Evolutionary conservation across 2,113 vertebrate species (phyloP).

Genomic region (Phainopepla nitens): DNA sequence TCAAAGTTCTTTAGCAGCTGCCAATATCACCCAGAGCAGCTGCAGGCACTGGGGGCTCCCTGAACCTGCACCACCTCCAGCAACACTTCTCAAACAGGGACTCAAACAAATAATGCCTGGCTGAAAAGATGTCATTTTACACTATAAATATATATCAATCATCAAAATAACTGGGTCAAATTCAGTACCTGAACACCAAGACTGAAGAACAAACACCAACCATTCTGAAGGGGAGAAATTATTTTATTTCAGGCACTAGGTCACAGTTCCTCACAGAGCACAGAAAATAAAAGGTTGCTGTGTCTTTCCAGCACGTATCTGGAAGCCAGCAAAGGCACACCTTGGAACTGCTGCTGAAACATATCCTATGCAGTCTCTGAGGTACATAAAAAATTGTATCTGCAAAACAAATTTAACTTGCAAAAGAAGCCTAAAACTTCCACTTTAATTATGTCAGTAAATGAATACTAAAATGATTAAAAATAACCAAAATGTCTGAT

Average conservation of each 20-base stretch:
- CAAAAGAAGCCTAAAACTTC: not conserved
- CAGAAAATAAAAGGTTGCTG: not conserved
- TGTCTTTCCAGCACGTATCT: not conserved
- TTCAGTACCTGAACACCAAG: not conserved
- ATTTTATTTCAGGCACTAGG: not conserved
- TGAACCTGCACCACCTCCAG: not conserved
- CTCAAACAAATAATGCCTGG: not conserved
- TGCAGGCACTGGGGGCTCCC: not conserved
- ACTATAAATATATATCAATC: not conserved
- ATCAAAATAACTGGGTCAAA: not conserved
- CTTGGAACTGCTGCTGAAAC: not conserved
- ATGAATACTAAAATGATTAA: not conserved
- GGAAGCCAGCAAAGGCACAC: not conserved
- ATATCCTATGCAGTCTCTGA: not conserved
- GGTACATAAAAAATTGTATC: not conserved
- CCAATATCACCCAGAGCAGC: not conserved
- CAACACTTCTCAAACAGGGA: fast-evolving
- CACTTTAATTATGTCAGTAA: not conserved
- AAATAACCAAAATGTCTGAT: not conserved
- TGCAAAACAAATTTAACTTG: not conserved
- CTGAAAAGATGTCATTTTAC: not conserved
- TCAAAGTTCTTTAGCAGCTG: not conserved
- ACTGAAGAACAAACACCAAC: not conserved
- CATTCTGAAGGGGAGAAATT: not conserved
- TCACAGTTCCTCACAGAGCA: not conserved